A percentile compares a stretch with the other conserved stretches of the same genome.
These are phyloP conservation scores for Ptiloglossa arizonensis DNA, from an alignment of 1,140 invertebrate species.

Conservation along the genomic window DNA sequence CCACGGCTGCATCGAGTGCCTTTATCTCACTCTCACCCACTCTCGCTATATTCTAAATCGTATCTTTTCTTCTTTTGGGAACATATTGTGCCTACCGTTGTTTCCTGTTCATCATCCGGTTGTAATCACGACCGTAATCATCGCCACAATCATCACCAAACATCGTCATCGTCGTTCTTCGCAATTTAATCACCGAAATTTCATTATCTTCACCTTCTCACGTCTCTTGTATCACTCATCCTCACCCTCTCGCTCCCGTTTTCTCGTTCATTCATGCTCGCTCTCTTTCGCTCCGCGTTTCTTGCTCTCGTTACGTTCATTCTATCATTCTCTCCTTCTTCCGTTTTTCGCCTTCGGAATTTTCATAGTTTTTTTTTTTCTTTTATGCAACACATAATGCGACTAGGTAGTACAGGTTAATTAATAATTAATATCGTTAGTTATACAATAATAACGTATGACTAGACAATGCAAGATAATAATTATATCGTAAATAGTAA, in stretches of 20 bases:
- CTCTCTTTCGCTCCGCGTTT: slow-evolving; percentile 39
- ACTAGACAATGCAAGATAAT: slow-evolving; percentile 83
- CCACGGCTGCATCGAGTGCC: slow-evolving; percentile 25
- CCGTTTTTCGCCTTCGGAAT: slow-evolving; percentile 57
- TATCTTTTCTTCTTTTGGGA: slow-evolving; percentile 51
- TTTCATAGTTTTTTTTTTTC: slow-evolving; percentile 62
- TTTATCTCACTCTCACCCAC: slow-evolving; percentile 18
- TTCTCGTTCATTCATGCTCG: slow-evolving; percentile 49
- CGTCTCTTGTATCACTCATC: slow-evolving; percentile 35
- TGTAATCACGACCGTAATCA: slow-evolving; percentile 31
- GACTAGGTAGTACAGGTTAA: slow-evolving; percentile 82
- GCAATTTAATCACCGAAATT: slow-evolving; percentile 38
- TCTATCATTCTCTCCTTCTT: slow-evolving; percentile 58
- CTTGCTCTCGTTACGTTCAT: slow-evolving; percentile 35
- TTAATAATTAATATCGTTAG: slow-evolving; percentile 82
- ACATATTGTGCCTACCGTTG: slow-evolving; percentile 54
- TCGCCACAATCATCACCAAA: slow-evolving; percentile 21
- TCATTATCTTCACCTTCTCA: slow-evolving; percentile 4
- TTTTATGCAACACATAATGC: slow-evolving; percentile 82
- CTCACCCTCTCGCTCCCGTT: slow-evolving; percentile 39
- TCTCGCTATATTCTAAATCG: slow-evolving; percentile 45
- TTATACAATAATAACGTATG: slow-evolving; percentile 83
- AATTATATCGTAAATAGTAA: slow-evolving; percentile 83
- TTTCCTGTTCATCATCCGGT: slow-evolving; percentile 34
- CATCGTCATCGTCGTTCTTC: slow-evolving; percentile 18